Evolutionary conservation across 2,113 vertebrate genomes (phyloP).

Genomic region (Hemibagrus wyckioides): DNA sequence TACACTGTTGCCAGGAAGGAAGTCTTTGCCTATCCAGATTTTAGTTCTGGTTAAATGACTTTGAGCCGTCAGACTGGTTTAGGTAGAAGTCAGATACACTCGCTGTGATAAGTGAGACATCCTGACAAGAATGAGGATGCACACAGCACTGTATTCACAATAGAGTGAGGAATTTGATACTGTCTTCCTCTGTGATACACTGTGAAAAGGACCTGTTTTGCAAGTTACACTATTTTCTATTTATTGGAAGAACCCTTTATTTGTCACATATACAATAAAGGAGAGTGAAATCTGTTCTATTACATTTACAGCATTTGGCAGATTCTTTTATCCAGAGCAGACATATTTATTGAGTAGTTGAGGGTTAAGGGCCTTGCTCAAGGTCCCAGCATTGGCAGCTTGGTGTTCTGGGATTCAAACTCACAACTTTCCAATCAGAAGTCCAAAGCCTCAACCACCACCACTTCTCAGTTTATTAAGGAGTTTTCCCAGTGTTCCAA

Average conservation of each 20-base stretch:
- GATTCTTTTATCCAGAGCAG: too few species aligned
- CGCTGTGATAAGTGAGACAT: not conserved
- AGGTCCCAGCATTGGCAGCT: too few species aligned
- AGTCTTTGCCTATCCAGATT: not conserved
- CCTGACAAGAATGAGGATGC: not conserved
- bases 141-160: not conserved
- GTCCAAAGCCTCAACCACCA: too few species aligned
- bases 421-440: too few species aligned
- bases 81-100: slow-evolving; percentile 4
- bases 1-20: slow-evolving; percentile 7
- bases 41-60: not conserved
- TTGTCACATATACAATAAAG: too few species aligned
- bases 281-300: too few species aligned
- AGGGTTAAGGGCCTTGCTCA: too few species aligned
- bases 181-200: not conserved
- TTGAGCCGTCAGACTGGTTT: slow-evolving; percentile 24
- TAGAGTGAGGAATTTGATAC: not conserved
- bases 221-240: not conserved
- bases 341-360: too few species aligned
- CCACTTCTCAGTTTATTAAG: too few species aligned
- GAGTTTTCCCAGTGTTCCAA: too few species aligned
- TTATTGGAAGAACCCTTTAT: not conserved
- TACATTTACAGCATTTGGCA: too few species aligned
- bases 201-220: not conserved
- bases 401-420: too few species aligned